A percentile compares a stretch with the other conserved stretches of the same genome.
These are phyloP conservation scores for Pediacus dermestoides DNA, from an alignment of 2,888 invertebrate genomes.

Conservation along the genomic window DNA sequence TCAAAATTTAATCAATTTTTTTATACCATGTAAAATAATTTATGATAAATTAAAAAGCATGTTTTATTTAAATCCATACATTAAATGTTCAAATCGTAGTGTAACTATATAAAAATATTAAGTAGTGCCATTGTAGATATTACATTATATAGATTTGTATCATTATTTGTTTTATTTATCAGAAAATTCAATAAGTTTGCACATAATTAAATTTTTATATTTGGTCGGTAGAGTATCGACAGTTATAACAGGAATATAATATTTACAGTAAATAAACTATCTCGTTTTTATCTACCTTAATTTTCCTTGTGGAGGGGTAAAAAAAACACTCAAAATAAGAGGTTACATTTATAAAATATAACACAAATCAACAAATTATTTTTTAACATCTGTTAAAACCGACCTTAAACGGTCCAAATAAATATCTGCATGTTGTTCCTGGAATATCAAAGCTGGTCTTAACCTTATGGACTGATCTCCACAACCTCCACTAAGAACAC, in stretches of 20 bases:
- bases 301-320: no score
- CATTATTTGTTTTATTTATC: slow-evolving; percentile 31
- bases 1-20: slow-evolving; percentile 21
- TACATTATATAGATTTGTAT: slow-evolving; percentile 31
- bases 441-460: slow-evolving; percentile 84
- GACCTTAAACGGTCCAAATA: no score
- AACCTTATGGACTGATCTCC: slow-evolving; percentile 77
- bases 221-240: slow-evolving; percentile 36
- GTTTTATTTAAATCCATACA: slow-evolving; percentile 21
- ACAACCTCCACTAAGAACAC: slow-evolving; percentile 83
- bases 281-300: slow-evolving; percentile 3
- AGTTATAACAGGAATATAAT: slow-evolving; percentile 28
- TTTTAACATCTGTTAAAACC: no score
- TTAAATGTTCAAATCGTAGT: slow-evolving; percentile 21
- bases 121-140: slow-evolving; percentile 43
- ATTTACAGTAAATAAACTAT: slow-evolving; percentile 9
- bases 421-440: slow-evolving; percentile 80
- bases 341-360: no score
- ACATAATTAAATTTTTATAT: slow-evolving; percentile 44
- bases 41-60: slow-evolving; percentile 21
- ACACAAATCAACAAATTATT: no score
- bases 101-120: slow-evolving; percentile 15
- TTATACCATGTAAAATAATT: slow-evolving; percentile 20
- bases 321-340: no score
- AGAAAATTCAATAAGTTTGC: slow-evolving; percentile 36